Evolutionary conservation across 2,888 invertebrate genomes (phyloP).

Genomic region (Cephus pulcher): DNA sequence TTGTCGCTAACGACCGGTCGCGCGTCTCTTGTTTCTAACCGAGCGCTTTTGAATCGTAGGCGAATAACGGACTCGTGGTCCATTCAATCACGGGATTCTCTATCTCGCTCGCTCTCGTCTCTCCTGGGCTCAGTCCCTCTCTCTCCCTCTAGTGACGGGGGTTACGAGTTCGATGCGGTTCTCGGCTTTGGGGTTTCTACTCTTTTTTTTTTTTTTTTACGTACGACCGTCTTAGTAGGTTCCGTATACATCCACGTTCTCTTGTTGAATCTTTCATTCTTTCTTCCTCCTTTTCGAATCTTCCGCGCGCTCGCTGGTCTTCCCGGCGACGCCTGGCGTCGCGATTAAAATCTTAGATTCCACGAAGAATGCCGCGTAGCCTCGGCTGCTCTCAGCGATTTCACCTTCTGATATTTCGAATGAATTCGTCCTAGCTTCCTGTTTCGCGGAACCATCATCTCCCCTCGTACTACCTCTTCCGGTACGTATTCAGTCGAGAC

Average conservation of each 20-base stretch:
- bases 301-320: background rate
- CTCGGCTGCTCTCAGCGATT: background rate
- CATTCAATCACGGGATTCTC: constrained; percentile 27
- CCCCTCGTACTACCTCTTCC: constrained; percentile 11
- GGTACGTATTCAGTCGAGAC: background rate
- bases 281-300: background rate
- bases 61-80: constrained; percentile 62
- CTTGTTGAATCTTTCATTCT: constrained; percentile 19
- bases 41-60: constrained; percentile 67
- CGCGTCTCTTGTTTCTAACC: constrained; percentile 67
- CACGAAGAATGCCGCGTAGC: constrained; percentile 28
- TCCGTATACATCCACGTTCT: background rate
- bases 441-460: constrained; percentile 26
- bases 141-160: constrained; percentile 19
- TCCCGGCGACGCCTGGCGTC: constrained; percentile 13
- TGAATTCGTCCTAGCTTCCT: constrained; percentile 34
- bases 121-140: constrained; percentile 15
- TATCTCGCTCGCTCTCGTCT: constrained; percentile 10
- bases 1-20: constrained; percentile 67
- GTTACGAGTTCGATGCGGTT: constrained; percentile 4
- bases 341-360: constrained; percentile 43
- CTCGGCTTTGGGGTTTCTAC: constrained; percentile 26
- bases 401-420: background rate
- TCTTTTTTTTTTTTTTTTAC: constrained; percentile 4
- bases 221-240: background rate